A percentile compares a stretch with the other conserved stretches of the same genome.
These are phyloP conservation scores for Ditylenchus weischeri DNA, from an alignment of 2,888 invertebrate species.

Conservation along the genomic window DNA sequence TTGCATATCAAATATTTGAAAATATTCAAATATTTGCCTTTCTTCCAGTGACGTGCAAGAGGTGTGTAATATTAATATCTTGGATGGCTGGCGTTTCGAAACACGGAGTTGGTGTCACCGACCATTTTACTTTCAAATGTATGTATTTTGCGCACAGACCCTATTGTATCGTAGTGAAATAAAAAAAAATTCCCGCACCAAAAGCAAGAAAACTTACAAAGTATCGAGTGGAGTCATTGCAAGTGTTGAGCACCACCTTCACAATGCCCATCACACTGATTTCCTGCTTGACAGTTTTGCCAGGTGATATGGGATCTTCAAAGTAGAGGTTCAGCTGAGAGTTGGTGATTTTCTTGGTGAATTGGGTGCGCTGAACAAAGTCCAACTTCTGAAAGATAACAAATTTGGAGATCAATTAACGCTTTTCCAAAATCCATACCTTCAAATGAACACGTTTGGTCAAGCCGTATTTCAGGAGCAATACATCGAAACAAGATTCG, in stretches of 20 bases:
- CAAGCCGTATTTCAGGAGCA: constrained; percentile 74
- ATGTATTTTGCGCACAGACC: no score
- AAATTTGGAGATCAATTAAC: no score
- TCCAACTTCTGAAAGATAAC: not conserved
- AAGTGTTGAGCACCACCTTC: constrained; percentile 5
- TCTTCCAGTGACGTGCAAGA: no score
- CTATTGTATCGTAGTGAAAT: no score
- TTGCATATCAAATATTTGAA: no score
- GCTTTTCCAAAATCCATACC: not conserved
- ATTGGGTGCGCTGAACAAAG: constrained; percentile 5
- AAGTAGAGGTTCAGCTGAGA: not conserved
- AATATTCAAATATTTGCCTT: no score
- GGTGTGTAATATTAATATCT: no score
- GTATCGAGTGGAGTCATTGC: constrained; percentile 8
- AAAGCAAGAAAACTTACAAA: constrained; percentile 1
- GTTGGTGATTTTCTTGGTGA: not conserved
- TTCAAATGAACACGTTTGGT: constrained; percentile 66
- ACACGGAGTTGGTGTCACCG: no score
- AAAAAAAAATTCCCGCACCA: no score
- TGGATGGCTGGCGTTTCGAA: no score
- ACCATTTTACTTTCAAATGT: no score
- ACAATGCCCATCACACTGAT: not conserved
- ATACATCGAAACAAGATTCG: constrained; percentile 76
- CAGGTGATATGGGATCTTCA: not conserved
- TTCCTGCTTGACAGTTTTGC: not conserved